Evolutionary conservation across 2,113 vertebrate species (phyloP).

Genomic region (Narcine bancroftii): DNA sequence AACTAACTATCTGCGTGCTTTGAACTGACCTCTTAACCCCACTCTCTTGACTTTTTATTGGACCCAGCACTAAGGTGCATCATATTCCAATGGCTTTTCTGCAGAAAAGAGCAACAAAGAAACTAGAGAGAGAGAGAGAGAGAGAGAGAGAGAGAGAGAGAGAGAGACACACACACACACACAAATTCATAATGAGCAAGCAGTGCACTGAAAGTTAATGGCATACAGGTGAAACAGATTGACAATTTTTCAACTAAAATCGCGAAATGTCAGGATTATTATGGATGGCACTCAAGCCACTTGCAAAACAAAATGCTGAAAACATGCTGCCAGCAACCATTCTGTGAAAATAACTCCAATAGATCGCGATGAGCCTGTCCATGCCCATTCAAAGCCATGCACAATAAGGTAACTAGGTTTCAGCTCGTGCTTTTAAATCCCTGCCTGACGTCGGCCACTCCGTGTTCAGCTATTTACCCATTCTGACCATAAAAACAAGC

Average conservation of each 20-base stretch:
- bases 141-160: no score
- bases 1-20: background rate
- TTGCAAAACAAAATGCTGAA: background rate
- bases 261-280: background rate
- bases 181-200: background rate
- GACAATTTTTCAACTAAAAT: background rate
- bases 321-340: background rate
- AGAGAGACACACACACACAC: no score
- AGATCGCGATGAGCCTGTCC: background rate
- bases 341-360: background rate
- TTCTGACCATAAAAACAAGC: background rate
- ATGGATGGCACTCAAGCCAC: background rate
- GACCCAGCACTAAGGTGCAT: constrained; percentile 10
- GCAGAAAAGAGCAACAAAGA: constrained; percentile 27
- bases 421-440: background rate
- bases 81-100: constrained; percentile 2
- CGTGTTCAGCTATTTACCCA: background rate
- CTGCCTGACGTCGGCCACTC: background rate
- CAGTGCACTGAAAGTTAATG: background rate
- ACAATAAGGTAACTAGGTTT: background rate
- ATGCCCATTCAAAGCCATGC: background rate
- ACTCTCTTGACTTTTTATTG: background rate
- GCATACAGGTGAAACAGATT: background rate
- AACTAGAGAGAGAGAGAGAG: no score
- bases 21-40: background rate